Percentiles rank a stretch among this genome's conserved stretches.
Evolutionary conservation across 2,888 invertebrate species (phyloP).

Genomic region (Ophion slaviceki): DNA sequence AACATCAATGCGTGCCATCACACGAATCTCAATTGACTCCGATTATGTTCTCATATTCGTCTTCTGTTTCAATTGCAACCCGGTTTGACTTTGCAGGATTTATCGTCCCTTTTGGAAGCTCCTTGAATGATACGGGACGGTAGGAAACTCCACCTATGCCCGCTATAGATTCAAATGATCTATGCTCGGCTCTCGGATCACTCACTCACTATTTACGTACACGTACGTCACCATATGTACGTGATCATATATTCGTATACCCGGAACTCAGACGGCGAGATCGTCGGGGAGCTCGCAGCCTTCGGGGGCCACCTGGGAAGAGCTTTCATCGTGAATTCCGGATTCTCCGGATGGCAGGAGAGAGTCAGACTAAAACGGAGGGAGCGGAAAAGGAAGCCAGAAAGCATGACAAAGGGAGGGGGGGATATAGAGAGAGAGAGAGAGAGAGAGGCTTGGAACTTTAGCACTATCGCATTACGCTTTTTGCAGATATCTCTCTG

Average conservation of each 20-base stretch:
- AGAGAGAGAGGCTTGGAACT: neutral
- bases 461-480: neutral
- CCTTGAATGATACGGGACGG: neutral
- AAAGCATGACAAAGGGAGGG: too few relatives aligned
- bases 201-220: slow-evolving; percentile 46
- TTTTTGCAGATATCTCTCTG: neutral
- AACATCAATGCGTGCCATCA: too few relatives aligned
- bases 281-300: slow-evolving; percentile 21
- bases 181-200: slow-evolving; percentile 42
- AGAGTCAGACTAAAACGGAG: neutral
- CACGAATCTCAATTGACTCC: too few relatives aligned
- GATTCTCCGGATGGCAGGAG: slow-evolving; percentile 23
- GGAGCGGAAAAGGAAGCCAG: too few relatives aligned
- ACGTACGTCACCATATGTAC: neutral
- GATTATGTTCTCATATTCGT: too few relatives aligned
- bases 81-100: too few relatives aligned
- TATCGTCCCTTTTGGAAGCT: too few relatives aligned
- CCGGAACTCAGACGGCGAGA: slow-evolving; percentile 55
- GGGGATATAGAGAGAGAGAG: neutral
- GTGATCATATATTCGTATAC: slow-evolving; percentile 3
- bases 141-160: slow-evolving; percentile 41
- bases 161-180: slow-evolving; percentile 38
- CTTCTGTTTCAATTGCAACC: too few relatives aligned
- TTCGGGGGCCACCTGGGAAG: slow-evolving; percentile 39
- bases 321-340: slow-evolving; percentile 47